Conservation (phyloP, 2,888 invertebrate genomes). For the Taenaris catops region DNA sequence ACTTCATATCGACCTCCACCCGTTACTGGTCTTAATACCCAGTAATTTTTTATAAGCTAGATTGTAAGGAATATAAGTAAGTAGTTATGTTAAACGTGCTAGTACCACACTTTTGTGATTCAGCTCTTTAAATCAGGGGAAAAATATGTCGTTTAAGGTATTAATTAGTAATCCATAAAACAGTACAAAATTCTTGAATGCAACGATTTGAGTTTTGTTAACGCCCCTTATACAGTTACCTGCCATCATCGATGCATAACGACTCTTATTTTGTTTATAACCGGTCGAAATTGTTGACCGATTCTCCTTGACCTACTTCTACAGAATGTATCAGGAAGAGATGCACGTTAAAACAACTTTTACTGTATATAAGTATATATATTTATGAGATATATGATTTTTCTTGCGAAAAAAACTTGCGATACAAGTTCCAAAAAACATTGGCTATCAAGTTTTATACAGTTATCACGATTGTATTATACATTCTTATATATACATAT, state of each 20-base stretch:
- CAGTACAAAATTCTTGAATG: neutral
- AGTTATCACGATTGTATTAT: conserved; percentile 14
- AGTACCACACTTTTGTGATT: too few species aligned
- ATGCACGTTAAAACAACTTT: conserved; percentile 23
- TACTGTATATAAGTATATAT: conserved; percentile 24
- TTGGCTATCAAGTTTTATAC: conserved; percentile 5
- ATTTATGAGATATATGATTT: conserved; percentile 3
- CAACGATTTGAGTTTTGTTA: conserved; percentile 3
- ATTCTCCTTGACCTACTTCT: conserved; percentile 63
- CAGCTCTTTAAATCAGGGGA: too few species aligned
- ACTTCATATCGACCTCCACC: too few species aligned
- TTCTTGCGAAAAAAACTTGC: conserved; percentile 6
- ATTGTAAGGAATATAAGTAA: too few species aligned
- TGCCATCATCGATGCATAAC: conserved; percentile 29
- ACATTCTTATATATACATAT: conserved; percentile 13
- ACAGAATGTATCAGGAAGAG: conserved; percentile 42
- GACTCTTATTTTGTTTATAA: conserved; percentile 30
- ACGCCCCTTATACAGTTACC: conserved; percentile 16
- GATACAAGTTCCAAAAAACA: conserved; percentile 6
- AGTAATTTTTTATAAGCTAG: too few species aligned
- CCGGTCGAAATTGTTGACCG: conserved; percentile 54
- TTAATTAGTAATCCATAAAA: neutral
- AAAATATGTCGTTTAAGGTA: neutral
- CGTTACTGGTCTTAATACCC: too few species aligned
- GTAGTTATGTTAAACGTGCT: too few species aligned